Conservation (phyloP, 2,113 vertebrate genomes). For the Zosterops borbonicus region DNA sequence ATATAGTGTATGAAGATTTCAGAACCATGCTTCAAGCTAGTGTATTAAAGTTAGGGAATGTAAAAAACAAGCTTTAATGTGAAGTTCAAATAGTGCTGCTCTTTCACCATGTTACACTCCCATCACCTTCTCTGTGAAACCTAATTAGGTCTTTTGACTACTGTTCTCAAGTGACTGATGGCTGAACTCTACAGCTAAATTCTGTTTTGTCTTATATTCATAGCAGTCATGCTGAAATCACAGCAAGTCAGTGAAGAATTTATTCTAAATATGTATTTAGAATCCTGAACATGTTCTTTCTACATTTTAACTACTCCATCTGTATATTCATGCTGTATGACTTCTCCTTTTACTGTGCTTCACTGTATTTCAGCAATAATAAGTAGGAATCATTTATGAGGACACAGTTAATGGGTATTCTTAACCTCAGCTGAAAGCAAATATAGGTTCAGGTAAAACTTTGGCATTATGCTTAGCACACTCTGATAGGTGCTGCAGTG, state of each 20-base stretch:
- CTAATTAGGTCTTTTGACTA: neutral
- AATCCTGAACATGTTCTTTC: neutral
- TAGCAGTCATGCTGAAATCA: neutral
- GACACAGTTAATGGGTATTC: neutral
- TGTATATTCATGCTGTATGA: neutral
- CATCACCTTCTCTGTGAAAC: neutral
- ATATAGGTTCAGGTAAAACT: slow-evolving; percentile 7
- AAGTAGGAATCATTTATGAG: slow-evolving; percentile 6
- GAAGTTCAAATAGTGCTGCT: neutral
- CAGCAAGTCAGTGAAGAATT: neutral
- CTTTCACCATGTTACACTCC: neutral
- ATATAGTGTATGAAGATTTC: neutral
- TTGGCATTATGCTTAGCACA: neutral
- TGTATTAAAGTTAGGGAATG: neutral
- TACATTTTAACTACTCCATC: neutral
- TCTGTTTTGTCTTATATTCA: neutral
- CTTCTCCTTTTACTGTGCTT: neutral
- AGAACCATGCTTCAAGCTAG: neutral
- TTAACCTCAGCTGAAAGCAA: slow-evolving; percentile 31
- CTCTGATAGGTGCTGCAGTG: neutral
- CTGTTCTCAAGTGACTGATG: neutral
- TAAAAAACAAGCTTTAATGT: neutral
- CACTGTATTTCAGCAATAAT: neutral
- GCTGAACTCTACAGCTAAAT: neutral
- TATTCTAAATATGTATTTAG: neutral